Evolutionary conservation across 2,797 vertebrate species (phyloP).

Genomic region (Xiphorhynchus erythropygius): DNA sequence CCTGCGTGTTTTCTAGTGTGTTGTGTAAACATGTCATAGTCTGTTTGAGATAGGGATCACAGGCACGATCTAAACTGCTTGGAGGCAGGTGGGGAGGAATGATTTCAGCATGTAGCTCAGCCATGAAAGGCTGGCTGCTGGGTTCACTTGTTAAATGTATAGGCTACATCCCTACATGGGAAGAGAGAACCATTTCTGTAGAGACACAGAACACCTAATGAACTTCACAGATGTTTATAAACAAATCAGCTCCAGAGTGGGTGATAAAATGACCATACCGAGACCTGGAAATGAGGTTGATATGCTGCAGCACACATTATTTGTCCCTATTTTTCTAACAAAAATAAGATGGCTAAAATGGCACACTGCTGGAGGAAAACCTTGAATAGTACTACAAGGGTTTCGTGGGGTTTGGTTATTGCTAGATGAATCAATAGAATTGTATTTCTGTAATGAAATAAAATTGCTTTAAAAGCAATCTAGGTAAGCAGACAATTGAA

Average conservation of each 20-base stretch:
- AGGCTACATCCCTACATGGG: neutral
- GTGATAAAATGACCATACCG: neutral
- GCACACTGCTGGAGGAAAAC: neutral
- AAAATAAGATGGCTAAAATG: neutral
- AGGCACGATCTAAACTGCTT: neutral
- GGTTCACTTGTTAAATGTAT: neutral
- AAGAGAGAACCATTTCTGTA: neutral
- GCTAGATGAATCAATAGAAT: neutral
- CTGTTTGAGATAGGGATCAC: neutral
- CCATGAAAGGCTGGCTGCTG: neutral
- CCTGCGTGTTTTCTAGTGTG: neutral
- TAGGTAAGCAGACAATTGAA: neutral
- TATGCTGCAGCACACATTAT: neutral
- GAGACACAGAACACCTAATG: neutral
- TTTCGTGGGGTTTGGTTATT: neutral
- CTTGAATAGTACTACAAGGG: neutral
- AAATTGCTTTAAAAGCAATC: neutral
- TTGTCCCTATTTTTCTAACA: neutral
- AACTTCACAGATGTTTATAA: neutral
- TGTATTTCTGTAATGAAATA: neutral
- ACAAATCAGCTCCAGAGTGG: neutral
- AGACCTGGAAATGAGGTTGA: neutral
- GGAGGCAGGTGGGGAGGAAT: neutral
- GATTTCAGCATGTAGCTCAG: neutral
- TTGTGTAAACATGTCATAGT: neutral